Evolutionary conservation across 2,888 invertebrate species (phyloP).

Genomic region (Slavum lentiscoides): DNA sequence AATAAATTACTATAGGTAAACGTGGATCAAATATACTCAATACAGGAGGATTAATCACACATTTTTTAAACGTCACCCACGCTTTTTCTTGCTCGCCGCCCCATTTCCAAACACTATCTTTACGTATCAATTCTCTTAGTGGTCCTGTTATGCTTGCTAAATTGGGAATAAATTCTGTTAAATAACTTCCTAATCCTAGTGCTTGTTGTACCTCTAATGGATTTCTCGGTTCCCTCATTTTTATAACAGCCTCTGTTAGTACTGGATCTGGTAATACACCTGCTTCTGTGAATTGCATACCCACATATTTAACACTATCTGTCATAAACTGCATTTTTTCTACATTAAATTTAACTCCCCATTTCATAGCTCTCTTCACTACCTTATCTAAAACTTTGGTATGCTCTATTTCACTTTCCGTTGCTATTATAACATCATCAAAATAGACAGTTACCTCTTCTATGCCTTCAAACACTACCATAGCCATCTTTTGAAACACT

Average conservation of each 20-base stretch:
- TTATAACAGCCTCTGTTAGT: slow-evolving; percentile 34
- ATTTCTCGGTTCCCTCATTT: slow-evolving; percentile 44
- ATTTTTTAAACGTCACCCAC: slow-evolving; percentile 53
- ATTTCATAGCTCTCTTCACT: slow-evolving; percentile 52
- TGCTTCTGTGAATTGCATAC: slow-evolving; percentile 37
- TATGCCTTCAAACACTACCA: slow-evolving; percentile 14
- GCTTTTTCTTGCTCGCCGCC: slow-evolving; percentile 24
- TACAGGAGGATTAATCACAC: slow-evolving; percentile 51
- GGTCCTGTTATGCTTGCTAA: slow-evolving; percentile 54
- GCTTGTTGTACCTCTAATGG: slow-evolving; percentile 54
- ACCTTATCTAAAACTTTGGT: slow-evolving; percentile 50
- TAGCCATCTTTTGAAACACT: slow-evolving; percentile 48
- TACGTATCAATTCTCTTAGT: slow-evolving; percentile 54
- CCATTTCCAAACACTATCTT: slow-evolving; percentile 51
- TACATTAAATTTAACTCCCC: slow-evolving; percentile 54
- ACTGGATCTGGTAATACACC: slow-evolving; percentile 35
- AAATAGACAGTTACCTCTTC: slow-evolving; percentile 13
- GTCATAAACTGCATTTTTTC: slow-evolving; percentile 54
- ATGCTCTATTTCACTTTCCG: slow-evolving; percentile 50
- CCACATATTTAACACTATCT: slow-evolving; percentile 51
- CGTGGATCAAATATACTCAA: slow-evolving; percentile 53
- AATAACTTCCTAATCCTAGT: slow-evolving; percentile 55
- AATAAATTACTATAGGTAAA: slow-evolving; percentile 35
- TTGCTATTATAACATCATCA: slow-evolving; percentile 39
- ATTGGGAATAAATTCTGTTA: slow-evolving; percentile 54